Evolutionary conservation across 2,113 vertebrate species (phyloP), one percentile per base, ranked within the genome.

Genomic region (Rhombomys opimus): DNA sequence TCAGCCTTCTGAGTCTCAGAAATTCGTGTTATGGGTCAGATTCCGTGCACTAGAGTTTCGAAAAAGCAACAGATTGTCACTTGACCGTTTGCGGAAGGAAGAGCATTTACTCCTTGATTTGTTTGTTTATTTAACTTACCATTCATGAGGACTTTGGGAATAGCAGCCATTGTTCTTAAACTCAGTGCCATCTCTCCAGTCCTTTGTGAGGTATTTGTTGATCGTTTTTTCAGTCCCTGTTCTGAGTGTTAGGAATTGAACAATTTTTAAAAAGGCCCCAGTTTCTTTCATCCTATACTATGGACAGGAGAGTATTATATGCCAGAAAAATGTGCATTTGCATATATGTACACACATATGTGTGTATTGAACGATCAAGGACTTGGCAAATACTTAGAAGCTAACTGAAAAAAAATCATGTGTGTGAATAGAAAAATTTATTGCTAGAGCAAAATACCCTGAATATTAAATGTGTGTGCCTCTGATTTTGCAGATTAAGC

Each of bases 401-500:
- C 25, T 88, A 50, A 68, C 5, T 91, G 46, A 14, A 84, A 95
- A 86, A 84, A 77, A 2, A 57, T 10, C 63, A 22, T 72, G 25
- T 86, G 18, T 70, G n/a, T 90, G 11, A 81, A 15, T 22, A n/a
- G 52, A 81, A 38, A 59, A 57, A 46, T 77, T 61, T 72, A 86
- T 94, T 84, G 61, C 59, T 92, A 23, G 7, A 85, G 9, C 41
- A 54, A 94, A 87, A 52, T 63, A 63, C 1, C 46, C 65, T 32
- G 41, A 77, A 75, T 75, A 91, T n/a, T 95, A 73, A 68, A 84
- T 59, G 22, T 57, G 2, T 23, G 7, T 65, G 22, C 38, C 14
- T 96, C 11, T 92, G 59, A 15, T 93, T 92, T 92, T 92, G 1
- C 72, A 95, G 8, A 78, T 90, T 73, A 81, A 92, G 7, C 35